phyloP scores from a whole-genome alignment of 2,888 invertebrate genomes.

The Homarus gammarus region DNA sequence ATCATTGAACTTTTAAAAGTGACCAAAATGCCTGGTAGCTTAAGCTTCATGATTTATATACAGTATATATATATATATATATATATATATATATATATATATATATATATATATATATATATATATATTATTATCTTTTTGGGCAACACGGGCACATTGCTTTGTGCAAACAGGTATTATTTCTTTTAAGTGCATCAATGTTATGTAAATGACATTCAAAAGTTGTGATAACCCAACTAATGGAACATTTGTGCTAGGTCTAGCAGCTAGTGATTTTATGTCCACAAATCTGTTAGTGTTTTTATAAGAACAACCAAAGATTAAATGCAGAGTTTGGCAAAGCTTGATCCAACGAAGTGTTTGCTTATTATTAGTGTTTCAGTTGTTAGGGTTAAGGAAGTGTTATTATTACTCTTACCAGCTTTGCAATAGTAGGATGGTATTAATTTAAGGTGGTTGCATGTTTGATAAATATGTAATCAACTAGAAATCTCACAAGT shows the following conservation, averaged over 20 bases:
- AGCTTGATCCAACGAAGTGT: slow-evolving; percentile 18
- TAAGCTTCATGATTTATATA: not conserved
- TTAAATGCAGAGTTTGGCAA: not conserved
- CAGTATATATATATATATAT: not conserved
- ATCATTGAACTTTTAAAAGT: not conserved
- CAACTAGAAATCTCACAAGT: not conserved
- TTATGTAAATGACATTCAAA: not conserved
- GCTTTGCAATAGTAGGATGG: slow-evolving; percentile 9
- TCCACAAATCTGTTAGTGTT: not conserved
- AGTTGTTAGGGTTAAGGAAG: slow-evolving; percentile 9
- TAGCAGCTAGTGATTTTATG: not conserved
- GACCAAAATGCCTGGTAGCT: not conserved
- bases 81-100: not conserved
- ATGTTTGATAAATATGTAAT: not conserved
- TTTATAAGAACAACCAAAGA: slow-evolving; percentile 23
- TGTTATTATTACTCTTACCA: not conserved
- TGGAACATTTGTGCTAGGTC: not conserved
- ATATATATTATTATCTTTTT: not conserved
- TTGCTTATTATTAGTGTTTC: not conserved
- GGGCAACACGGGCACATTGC: not conserved
- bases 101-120: not conserved
- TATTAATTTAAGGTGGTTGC: not conserved
- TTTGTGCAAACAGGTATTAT: not conserved
- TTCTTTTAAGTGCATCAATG: not conserved
- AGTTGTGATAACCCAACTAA: not conserved